Evolutionary conservation across 2,113 vertebrate species (phyloP).

Genomic region (Ictidomys tridecemlineatus): DNA sequence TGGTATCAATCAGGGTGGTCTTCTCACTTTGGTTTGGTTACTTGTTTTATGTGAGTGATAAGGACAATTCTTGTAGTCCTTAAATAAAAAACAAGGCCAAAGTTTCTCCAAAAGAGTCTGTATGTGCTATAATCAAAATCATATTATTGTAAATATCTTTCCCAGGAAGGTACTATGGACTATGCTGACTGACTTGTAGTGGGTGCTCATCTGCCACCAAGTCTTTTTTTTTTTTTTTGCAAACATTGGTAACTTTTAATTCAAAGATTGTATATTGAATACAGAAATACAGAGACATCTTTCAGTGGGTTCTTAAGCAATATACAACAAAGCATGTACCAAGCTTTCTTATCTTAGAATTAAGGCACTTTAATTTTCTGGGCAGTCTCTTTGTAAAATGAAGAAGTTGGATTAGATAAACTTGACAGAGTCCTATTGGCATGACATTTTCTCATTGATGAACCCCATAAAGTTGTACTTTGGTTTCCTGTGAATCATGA

Average conservation of each 20-base stretch:
- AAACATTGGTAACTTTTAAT: constrained; percentile 79
- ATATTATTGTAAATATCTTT: background rate
- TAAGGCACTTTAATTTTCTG: background rate
- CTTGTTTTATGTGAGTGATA: background rate
- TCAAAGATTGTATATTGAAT: constrained; percentile 78
- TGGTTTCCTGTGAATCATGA: constrained; percentile 2
- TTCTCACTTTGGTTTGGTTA: background rate
- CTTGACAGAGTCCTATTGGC: background rate
- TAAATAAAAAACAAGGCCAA: background rate
- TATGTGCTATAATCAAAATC: background rate
- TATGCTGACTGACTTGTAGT: background rate
- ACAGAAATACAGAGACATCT: constrained; percentile 82
- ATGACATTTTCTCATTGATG: constrained; percentile 12
- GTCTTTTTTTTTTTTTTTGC: background rate
- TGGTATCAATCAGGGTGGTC: background rate
- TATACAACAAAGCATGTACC: constrained; percentile 71
- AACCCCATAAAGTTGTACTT: background rate
- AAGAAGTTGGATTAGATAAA: background rate
- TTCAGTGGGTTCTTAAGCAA: constrained; percentile 72
- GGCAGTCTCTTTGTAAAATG: background rate
- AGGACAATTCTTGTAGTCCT: constrained; percentile 2
- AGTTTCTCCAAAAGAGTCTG: background rate
- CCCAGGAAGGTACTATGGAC: background rate
- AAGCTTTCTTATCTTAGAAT: background rate
- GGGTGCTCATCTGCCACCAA: background rate